Conservation (phyloP, 2,797 vertebrate species). For the Neosilurus hyrtlii region DNA sequence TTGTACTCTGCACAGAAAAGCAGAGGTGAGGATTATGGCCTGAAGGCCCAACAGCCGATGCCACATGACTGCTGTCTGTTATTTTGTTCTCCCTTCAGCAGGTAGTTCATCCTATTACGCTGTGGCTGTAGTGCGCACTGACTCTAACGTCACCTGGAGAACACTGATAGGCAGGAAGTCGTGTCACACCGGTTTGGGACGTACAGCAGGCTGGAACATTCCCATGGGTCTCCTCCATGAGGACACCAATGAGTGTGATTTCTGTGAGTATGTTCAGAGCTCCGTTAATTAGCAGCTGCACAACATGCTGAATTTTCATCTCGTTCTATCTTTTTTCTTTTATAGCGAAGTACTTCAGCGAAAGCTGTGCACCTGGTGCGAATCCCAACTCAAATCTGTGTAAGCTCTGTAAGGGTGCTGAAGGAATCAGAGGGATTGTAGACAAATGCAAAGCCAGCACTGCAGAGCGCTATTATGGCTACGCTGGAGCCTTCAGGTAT, state of each 20-base stretch:
- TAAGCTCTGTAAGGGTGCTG: conserved; percentile 61
- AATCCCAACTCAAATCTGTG: conserved; percentile 63
- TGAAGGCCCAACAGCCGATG: not conserved
- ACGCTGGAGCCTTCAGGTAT: conserved; percentile 76
- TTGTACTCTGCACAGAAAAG: not conserved
- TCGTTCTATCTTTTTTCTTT: conserved; percentile 17
- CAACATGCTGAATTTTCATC: not conserved
- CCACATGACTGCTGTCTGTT: not conserved
- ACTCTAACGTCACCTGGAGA: conserved; percentile 64
- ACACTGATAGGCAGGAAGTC: conserved; percentile 76
- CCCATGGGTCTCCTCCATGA: conserved; percentile 79
- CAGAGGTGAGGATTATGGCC: not conserved
- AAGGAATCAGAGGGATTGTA: conserved; percentile 46
- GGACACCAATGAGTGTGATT: conserved; percentile 69
- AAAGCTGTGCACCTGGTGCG: conserved; percentile 74
- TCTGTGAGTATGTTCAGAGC: conserved; percentile 70
- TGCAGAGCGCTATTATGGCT: conserved; percentile 69
- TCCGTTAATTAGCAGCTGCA: not conserved
- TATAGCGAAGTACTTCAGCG: conserved; percentile 67
- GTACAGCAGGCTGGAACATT: conserved; percentile 90
- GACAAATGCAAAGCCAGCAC: conserved; percentile 67
- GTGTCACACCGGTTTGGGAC: conserved; percentile 83
- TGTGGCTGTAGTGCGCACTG: conserved; percentile 72
- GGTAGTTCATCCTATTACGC: conserved; percentile 64
- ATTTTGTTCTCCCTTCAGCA: conserved; percentile 24